Evolutionary conservation across 2,888 invertebrate genomes (phyloP), one percentile per base, ranked within the genome.

Genomic region (Pelosia muscerda): DNA sequence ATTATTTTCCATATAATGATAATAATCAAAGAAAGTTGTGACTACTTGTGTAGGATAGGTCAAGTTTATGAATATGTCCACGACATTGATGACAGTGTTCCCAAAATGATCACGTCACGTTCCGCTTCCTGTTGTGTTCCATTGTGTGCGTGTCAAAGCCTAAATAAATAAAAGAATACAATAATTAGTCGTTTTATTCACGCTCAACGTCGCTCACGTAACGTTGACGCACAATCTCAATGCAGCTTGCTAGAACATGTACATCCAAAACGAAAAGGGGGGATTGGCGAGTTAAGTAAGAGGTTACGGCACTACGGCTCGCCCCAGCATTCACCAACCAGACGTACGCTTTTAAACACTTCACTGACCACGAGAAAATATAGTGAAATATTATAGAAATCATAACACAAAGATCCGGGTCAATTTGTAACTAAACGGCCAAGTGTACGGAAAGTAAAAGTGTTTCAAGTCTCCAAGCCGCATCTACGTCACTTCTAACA

Each of bases 251-350:
- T 68, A 76, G 75, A 73, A 72, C 75, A 67, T 69, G 69, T 68
- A 74, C 74, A 66, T 68, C 71, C 70, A 65, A 76, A 72, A 74
- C 68, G 68, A 79, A 84, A 79, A 85, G 86, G 64, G 85, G 88
- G 89, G 89, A 84, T 86, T 82, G 82, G 67, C 64, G 78, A 83
- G 90, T 94, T 94, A 92, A 92, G 94, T 94, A 94, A 94, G 93
- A 91, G 88, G 92, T 95, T 94, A 93, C 91, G 86, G 90, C 92
- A 93, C 87, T 80, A 81, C 68, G 61, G 78, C 77, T 71, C 73
- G 84, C 78, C 78, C 81, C 85, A 89, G 86, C 94, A 93, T 88
- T 93, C 93, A 84, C 91, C 83, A 86, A 78, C 82, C 85, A 86
- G 85, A 84, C 91, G 88, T 79, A 80, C 84, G 71, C 82, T 81